Conservation (phyloP, 2,113 vertebrate genomes). For the Monopterus albus region DNA sequence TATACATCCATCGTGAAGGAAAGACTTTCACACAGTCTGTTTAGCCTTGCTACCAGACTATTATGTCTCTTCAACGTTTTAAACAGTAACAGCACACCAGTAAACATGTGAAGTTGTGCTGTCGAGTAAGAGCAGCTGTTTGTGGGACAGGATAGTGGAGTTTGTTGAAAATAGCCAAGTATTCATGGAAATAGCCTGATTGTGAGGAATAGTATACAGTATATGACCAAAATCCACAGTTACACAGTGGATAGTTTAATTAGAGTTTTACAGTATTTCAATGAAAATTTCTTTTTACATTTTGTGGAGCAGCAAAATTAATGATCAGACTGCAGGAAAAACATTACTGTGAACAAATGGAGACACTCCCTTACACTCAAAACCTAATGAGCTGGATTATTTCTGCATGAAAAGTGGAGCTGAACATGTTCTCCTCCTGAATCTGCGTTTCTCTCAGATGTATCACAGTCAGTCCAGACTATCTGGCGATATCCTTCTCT, state of each 20-base stretch:
- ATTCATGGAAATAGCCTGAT: not conserved
- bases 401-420: not conserved
- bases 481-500: accelerated
- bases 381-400: not conserved
- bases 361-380: not conserved
- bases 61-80: too few relatives aligned
- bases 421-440: too few relatives aligned
- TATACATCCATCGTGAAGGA: too few relatives aligned
- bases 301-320: not conserved
- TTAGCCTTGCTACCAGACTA: too few relatives aligned
- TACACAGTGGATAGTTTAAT: constrained; percentile 2
- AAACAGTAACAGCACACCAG: too few relatives aligned
- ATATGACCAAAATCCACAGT: not conserved
- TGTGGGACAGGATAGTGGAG: too few relatives aligned
- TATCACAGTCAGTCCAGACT: not conserved
- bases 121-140: not conserved
- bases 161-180: constrained; percentile 2
- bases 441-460: constrained; percentile 24
- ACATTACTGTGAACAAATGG: too few relatives aligned
- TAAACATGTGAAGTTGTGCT: not conserved
- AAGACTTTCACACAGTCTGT: not conserved
- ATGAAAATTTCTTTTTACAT: not conserved
- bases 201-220: not conserved
- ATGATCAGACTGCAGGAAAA: not conserved
- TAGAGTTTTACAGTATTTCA: constrained; percentile 9